phyloP scores from a whole-genome alignment of 2,888 invertebrate species.

The Ennomos erosarius region DNA sequence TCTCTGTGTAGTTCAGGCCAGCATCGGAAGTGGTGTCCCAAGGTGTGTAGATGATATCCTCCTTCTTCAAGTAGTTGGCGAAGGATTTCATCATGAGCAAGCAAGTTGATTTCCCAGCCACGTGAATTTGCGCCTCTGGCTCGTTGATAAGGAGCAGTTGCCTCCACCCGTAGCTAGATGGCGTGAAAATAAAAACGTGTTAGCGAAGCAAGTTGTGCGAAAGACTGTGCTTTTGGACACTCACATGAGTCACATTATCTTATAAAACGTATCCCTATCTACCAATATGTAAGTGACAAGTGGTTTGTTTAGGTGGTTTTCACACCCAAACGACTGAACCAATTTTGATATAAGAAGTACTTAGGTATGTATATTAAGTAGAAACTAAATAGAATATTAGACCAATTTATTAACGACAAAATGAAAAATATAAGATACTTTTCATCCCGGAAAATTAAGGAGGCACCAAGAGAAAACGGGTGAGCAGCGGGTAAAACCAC shows the following conservation, averaged over 20 bases:
- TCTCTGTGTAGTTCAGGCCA: slow-evolving; percentile 84
- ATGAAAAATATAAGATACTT: no score
- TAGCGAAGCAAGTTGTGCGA: slow-evolving; percentile 68
- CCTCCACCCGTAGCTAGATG: slow-evolving; percentile 88
- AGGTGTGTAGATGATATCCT: slow-evolving; percentile 78
- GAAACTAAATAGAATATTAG: no score
- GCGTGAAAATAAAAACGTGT: slow-evolving; percentile 71
- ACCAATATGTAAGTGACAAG: no score
- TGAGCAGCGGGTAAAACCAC: no score
- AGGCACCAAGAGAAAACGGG: no score
- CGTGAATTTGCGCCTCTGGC: slow-evolving; percentile 87
- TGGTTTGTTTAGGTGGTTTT: no score
- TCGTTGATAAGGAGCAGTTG: slow-evolving; percentile 90
- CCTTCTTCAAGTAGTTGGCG: slow-evolving; percentile 83
- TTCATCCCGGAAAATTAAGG: no score
- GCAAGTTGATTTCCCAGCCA: slow-evolving; percentile 90
- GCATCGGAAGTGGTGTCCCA: slow-evolving; percentile 87
- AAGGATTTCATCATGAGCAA: slow-evolving; percentile 90
- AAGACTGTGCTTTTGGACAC: slow-evolving; percentile 50
- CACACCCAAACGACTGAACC: no score
- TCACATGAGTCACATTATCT: slow-evolving; percentile 12
- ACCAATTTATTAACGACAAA: no score
- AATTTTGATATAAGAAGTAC: no score
- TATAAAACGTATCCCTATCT: no score
- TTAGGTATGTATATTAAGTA: no score